Percentiles rank a stretch among this genome's conserved stretches.
phyloP scores from a whole-genome alignment of 1,140 invertebrate species.

The Panagrolaimus sp. region DNA sequence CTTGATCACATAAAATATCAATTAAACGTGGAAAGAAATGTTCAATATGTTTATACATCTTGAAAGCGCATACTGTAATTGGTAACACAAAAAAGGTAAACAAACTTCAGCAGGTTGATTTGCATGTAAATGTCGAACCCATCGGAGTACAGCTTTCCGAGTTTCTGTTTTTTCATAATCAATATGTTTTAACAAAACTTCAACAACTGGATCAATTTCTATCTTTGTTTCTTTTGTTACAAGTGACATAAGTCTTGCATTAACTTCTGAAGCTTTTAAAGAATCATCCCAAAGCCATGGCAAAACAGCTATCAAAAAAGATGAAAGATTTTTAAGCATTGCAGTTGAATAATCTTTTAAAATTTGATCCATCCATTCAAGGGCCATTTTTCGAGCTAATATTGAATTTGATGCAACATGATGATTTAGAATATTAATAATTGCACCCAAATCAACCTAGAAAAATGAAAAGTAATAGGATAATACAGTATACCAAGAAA shows the following conservation, averaged over 20 bases:
- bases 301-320: conserved; percentile 80
- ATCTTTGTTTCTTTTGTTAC: conserved; percentile 60
- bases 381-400: conserved; percentile 73
- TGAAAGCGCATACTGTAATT: conserved; percentile 22
- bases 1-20: conserved; percentile 75
- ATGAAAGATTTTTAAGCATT: conserved; percentile 80
- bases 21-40: conserved; percentile 77
- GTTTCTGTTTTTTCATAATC: conserved; percentile 80
- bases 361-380: conserved; percentile 92
- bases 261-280: conserved; percentile 72
- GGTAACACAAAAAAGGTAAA: neutral
- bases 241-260: conserved; percentile 75
- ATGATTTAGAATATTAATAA: conserved; percentile 87
- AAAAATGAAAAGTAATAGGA: too few species aligned
- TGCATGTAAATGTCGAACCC: conserved; percentile 81
- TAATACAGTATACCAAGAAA: too few species aligned
- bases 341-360: conserved; percentile 71
- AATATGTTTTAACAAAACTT: conserved; percentile 75
- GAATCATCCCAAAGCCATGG: conserved; percentile 74
- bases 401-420: conserved; percentile 67
- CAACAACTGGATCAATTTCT: conserved; percentile 73
- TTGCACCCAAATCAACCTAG: conserved; percentile 62
- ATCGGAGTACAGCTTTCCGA: conserved; percentile 78
- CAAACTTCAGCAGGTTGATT: conserved; percentile 62
- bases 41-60: conserved; percentile 79